These are phyloP conservation scores for Criorhina ranunculi DNA, from an alignment of 2,888 invertebrate species.

Conservation along the genomic window DNA sequence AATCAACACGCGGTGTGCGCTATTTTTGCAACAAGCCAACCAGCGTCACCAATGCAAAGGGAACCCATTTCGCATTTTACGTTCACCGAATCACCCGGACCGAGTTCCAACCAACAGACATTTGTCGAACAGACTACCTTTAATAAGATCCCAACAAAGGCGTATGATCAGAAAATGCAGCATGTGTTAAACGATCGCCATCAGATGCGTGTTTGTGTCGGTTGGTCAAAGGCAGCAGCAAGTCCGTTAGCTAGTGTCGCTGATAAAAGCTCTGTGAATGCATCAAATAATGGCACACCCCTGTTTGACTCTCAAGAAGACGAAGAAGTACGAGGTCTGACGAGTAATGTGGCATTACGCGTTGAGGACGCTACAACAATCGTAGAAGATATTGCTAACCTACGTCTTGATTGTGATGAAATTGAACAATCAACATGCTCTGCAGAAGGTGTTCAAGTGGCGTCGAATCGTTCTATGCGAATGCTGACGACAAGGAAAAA, in stretches of 20 bases:
- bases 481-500: conserved; percentile 87
- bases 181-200: conserved; percentile 80
- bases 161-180: conserved; percentile 80
- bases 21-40: conserved; percentile 86
- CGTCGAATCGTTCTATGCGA: conserved; percentile 86
- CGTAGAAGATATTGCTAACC: conserved; percentile 58
- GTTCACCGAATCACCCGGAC: conserved; percentile 82
- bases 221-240: conserved; percentile 47
- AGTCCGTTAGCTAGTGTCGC: conserved; percentile 78
- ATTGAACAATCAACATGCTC: conserved; percentile 86
- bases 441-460: conserved; percentile 87
- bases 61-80: conserved; percentile 86
- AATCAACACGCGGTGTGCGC: conserved; percentile 89
- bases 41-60: conserved; percentile 89
- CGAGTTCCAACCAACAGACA: conserved; percentile 41
- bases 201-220: conserved; percentile 63
- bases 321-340: conserved; percentile 86
- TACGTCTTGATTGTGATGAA: conserved; percentile 82
- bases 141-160: conserved; percentile 78
- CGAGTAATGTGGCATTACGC: conserved; percentile 78
- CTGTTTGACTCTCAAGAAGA: conserved; percentile 82
- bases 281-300: conserved; percentile 57
- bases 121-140: conserved; percentile 77
- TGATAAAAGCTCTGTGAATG: conserved; percentile 18
- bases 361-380: conserved; percentile 24